Percentiles rank a stretch among this genome's conserved stretches.
Evolutionary conservation across 2,888 invertebrate species (phyloP).

Genomic region (Cataglyphis altisquamis): DNA sequence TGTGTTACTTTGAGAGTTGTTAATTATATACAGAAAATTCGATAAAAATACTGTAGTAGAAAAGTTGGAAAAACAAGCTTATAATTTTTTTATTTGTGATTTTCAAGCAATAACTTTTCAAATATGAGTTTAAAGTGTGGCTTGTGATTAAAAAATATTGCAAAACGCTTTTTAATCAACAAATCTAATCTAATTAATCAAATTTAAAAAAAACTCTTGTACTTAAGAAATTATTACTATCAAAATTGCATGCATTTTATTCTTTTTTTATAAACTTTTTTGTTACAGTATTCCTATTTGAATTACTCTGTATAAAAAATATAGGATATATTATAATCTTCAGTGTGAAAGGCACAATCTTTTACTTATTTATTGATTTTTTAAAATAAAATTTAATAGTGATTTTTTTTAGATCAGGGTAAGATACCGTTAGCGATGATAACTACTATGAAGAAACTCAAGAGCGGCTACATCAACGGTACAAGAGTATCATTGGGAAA

Average conservation of each 20-base stretch:
- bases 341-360: neutral
- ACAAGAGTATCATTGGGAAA: conserved; percentile 98
- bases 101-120: conserved; percentile 2
- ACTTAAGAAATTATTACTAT: neutral
- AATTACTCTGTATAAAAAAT: conserved; percentile 1
- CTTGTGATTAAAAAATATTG: neutral
- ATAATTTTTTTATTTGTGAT: neutral
- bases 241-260: conserved; percentile 8
- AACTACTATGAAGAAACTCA: conserved; percentile 98
- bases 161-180: neutral
- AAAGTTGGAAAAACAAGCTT: neutral
- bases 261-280: neutral
- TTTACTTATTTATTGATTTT: neutral
- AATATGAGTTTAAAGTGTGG: neutral
- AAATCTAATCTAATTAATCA: neutral
- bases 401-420: conserved; percentile 91
- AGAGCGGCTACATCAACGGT: conserved; percentile 99
- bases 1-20: conserved; percentile 10
- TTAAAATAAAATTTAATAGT: conserved; percentile 21
- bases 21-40: neutral
- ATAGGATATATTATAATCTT: neutral
- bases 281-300: neutral
- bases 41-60: neutral
- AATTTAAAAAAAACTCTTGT: neutral
- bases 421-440: conserved; percentile 97